Evolutionary conservation across 1,140 invertebrate species (phyloP).

Genomic region (Drosophila saltans): DNA sequence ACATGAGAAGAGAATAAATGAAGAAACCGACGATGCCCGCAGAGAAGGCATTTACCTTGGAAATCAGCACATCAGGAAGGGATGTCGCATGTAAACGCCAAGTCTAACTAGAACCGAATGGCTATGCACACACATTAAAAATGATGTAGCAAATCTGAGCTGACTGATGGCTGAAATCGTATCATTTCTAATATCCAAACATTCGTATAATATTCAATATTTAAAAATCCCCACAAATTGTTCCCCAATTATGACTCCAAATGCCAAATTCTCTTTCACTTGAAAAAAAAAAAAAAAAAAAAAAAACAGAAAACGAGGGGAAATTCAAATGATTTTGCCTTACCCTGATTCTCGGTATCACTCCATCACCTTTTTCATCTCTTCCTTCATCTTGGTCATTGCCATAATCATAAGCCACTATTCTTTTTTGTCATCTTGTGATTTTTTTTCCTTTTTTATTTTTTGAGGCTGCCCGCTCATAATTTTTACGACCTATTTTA

Average conservation of each 20-base stretch:
- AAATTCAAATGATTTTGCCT: too few species aligned
- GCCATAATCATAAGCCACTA: slow-evolving; percentile 7
- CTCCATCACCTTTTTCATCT: background rate
- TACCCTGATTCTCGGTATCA: too few species aligned
- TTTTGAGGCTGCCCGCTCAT: slow-evolving; percentile 39
- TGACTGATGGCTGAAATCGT: too few species aligned
- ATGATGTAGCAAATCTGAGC: too few species aligned
- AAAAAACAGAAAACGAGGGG: too few species aligned
- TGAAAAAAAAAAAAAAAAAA: background rate
- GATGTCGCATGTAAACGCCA: too few species aligned
- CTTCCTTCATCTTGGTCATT: background rate
- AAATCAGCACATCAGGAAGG: background rate
- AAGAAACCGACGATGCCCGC: background rate
- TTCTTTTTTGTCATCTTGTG: slow-evolving; percentile 39
- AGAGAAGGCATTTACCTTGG: background rate
- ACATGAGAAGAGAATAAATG: background rate
- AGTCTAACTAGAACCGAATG: too few species aligned
- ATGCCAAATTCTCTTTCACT: background rate
- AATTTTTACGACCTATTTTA: slow-evolving; percentile 76
- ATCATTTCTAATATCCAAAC: too few species aligned
- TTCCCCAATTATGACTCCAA: too few species aligned
- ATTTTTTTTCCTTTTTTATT: slow-evolving; percentile 14
- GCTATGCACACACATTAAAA: too few species aligned
- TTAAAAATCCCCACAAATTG: too few species aligned
- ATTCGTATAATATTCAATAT: too few species aligned